These are phyloP conservation scores for Ceuthmochares aereus DNA, from an alignment of 2,113 vertebrate genomes.

Conservation along the genomic window DNA sequence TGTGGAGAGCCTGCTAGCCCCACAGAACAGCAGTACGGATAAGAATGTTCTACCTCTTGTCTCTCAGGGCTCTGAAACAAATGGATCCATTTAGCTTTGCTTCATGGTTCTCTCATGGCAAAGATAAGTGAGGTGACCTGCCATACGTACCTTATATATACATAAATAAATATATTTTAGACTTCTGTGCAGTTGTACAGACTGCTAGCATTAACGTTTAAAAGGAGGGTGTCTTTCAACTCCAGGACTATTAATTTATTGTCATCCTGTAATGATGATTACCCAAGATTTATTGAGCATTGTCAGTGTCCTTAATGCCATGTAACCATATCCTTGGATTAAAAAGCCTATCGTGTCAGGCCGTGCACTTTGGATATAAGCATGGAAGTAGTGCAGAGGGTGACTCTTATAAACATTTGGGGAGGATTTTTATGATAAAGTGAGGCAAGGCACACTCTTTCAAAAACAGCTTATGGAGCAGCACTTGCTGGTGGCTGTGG, in stretches of 20 bases:
- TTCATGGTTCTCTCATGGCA: not conserved
- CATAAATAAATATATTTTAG: not conserved
- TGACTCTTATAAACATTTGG: not conserved
- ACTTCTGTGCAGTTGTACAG: not conserved
- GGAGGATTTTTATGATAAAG: not conserved
- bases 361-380: not conserved
- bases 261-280: not conserved
- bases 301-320: not conserved
- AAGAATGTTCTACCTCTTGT: not conserved
- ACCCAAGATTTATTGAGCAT: not conserved
- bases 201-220: not conserved
- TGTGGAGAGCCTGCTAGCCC: not conserved
- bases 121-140: not conserved
- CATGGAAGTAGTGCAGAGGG: not conserved
- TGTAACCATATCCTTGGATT: not conserved
- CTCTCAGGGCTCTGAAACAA: not conserved
- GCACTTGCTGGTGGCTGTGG: not conserved
- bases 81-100: constrained; percentile 4
- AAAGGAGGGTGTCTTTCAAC: not conserved
- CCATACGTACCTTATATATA: not conserved
- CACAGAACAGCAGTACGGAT: not conserved
- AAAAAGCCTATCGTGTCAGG: not conserved
- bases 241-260: not conserved
- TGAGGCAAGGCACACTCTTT: not conserved
- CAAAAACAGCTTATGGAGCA: not conserved